Evolutionary conservation across 2,113 vertebrate species (phyloP), one percentile per base, ranked within the genome.

Genomic region (Rousettus leschenaultii): DNA sequence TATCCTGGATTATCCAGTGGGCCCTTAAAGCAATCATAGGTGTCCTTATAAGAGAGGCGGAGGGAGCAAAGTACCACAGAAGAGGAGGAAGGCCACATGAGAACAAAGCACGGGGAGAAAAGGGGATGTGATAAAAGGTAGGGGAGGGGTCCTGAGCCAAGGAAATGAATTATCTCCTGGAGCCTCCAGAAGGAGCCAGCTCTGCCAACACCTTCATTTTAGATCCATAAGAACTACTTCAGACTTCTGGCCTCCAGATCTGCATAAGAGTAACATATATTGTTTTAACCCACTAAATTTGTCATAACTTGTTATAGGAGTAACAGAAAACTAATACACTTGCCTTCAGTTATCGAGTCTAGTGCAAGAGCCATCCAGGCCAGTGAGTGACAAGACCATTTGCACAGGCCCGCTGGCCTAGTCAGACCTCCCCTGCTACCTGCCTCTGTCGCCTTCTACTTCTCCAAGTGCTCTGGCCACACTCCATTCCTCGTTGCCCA

Each of bases 81-180:
- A 24, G 48, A 77, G 43, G 48, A n/a, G 65, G 71, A 48, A 0
- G 40, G 26, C 0, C 3, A 24, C 0, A 0, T 1, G 45, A 40
- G 26, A 22, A 43, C 51, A 53, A 35, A 2, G 13, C 18, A 4
- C 18, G 66, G 19, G 24, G 5, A 8, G 19, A 26, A 79, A 63
- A 73, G n/a, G n/a, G 3, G 0, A 14, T 0, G 40, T 7, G 57
- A 21, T 0, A 4, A 53, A 77, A 91, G 43, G 12, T 1, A 57
- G 40, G 73, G 48, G 24, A 63, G 40, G 73, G 48, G 33, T 6
- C 33, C 1, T 1, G 7, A 43, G 48, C 61, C 48, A 61, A 35
- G 79, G 53, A 35, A 28, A 30, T 0, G 1, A 40, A 21, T 19
- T 43, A 45, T 87, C 18, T 22, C 22, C 43, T 9, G 35, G 28